Evolutionary conservation across 2,797 vertebrate species (phyloP).

Genomic region (Spinibarbus caldwelli): DNA sequence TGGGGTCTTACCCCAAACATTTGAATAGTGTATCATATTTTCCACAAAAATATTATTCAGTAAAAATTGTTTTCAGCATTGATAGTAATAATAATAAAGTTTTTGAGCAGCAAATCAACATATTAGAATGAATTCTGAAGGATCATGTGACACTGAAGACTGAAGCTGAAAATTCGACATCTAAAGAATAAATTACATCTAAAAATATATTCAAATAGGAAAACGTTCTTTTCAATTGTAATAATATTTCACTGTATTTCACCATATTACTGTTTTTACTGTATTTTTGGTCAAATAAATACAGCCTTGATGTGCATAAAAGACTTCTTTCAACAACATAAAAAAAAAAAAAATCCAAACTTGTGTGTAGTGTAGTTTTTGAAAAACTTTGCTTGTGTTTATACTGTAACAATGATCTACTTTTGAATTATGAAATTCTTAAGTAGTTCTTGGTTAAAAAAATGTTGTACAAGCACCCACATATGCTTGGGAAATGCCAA

Average conservation of each 20-base stretch:
- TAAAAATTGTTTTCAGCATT: neutral
- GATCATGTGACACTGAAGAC: neutral
- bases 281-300: neutral
- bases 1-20: neutral
- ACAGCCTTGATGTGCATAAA: neutral
- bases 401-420: neutral
- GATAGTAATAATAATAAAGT: neutral
- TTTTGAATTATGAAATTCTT: neutral
- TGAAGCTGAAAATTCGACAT: neutral
- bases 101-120: neutral
- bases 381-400: neutral
- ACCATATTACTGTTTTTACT: neutral
- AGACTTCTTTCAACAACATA: neutral
- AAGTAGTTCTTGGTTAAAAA: neutral
- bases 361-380: neutral
- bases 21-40: neutral
- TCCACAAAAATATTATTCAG: neutral
- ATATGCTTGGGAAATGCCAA: neutral
- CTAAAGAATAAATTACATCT: neutral
- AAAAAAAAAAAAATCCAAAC: neutral
- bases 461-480: neutral
- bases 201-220: neutral
- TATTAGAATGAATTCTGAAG: neutral
- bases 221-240: neutral
- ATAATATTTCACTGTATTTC: neutral